Base-by-base conservation (phyloP, 2,888 invertebrate genomes). In the Urechis unicinctus region DNA sequence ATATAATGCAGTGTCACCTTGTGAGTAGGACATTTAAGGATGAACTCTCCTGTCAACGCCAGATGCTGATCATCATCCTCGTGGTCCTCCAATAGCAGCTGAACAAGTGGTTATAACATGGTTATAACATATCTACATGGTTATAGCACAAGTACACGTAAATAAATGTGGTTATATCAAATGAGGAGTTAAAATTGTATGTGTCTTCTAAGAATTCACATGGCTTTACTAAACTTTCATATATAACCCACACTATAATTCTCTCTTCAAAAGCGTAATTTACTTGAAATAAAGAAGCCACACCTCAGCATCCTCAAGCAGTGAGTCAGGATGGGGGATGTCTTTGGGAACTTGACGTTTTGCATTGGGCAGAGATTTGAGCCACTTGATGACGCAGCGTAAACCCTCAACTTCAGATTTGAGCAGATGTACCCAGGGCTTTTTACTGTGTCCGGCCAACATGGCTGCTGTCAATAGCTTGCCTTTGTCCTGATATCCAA, bases 311-410 rank as follows among this genome's bases (percentile, higher is more conserved):
- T 36, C 36, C 36, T 36, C 9, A 17, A 96, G 88, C 42, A 96
- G 81, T 0, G 88, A 88, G 42, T 93, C 89, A 0, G 95, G 91
- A 75, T 95, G 90, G 1, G 86, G 84, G 25, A 96, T 85, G 50
- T 95, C 80, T 67, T 91, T 92, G 1, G 96, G 96, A 30, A 96
- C 89, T 55, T 88, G 90, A 78, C 92, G 92, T 72, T 91, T 90
- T 58, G 88, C 88, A 0, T 88, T 86, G 17, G 95, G 91, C 69
- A 95, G 80, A 73, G 88, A 87, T 72, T 92, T 91, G 22, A 96
- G 81, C 80, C 91, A 94, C 84, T 90, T 87, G 24, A 94, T 89
- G 66, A 96, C 59, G 52, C 64, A 63, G 21, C 56, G 90, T 36
- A 78, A 61, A 3, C 76, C 77, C 42, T 70, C 64, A 28, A 73